Base-by-base conservation (phyloP, 2,797 vertebrate species). In the Oreortyx pictus region DNA sequence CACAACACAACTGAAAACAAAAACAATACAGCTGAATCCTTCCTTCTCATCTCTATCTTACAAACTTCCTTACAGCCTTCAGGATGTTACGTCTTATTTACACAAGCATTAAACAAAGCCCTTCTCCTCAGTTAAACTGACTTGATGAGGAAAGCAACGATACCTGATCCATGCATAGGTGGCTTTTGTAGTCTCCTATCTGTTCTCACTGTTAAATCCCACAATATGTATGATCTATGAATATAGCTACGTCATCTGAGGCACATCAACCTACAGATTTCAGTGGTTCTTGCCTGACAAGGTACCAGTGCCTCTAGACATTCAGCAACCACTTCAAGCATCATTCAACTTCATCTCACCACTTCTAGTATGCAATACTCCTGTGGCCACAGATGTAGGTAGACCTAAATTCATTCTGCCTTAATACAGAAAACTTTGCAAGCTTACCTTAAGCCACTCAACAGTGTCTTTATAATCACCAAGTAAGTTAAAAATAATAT, bases 141-240 rank as follows among this genome's bases (percentile, higher is more conserved):
- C 22, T 27, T 23, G 19, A 57, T 68, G n/a, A 65, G 46, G 71
- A 88, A 49, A 50, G 22, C 17, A 93, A 49, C 20, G 80, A 12
- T 0, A 0, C 31, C 24, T 46, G 20, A 31, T 11, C 29, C 19
- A 27, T 2, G 15, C 22, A 31, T 0, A 0, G 17, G 62, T 24
- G 15, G 24, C 5, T 57, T 74, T 6, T 72, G 27, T 23, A 13
- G 33, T 11, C 14, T 52, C 15, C 20, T 27, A 27, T 33, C 9
- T 64, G 61, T 44, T 71, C 37, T 61, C 44, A 50, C 27, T 3
- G 3, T 37, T 54, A 41, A 50, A 12, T 41, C 31, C 33, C 52
- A 52, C 16, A 49, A 47, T 11, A 67, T 7, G 25, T 0, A 57
- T 0, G 66, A 25, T 7, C 65, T 18, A 33, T 14, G 41, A 39